Conservation (phyloP, 2,113 vertebrate species). For the Marmota monax region DNA sequence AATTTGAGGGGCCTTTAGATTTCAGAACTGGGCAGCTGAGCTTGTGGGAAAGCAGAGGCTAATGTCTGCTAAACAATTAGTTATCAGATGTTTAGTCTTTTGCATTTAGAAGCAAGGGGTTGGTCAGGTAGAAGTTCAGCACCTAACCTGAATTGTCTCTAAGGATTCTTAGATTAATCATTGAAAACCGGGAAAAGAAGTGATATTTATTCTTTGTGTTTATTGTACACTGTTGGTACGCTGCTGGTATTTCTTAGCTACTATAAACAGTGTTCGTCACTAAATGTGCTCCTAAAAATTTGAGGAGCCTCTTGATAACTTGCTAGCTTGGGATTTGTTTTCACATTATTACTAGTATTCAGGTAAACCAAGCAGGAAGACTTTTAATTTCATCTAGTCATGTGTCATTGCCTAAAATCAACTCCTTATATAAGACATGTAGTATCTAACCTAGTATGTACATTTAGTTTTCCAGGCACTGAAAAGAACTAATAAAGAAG, state of each 20-base stretch:
- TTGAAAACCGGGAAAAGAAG: constrained; percentile 22
- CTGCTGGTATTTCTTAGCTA: background rate
- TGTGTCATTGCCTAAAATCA: background rate
- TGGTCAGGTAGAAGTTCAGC: background rate
- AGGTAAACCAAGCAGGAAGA: constrained; percentile 39
- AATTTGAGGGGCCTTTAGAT: constrained; percentile 2
- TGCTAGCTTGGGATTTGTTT: background rate
- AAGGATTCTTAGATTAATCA: constrained; percentile 2
- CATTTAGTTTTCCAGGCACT: background rate
- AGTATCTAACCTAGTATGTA: background rate
- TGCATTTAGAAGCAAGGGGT: background rate
- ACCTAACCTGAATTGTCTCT: background rate
- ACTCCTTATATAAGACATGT: background rate
- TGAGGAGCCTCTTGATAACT: background rate
- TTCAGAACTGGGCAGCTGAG: background rate
- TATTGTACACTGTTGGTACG: background rate
- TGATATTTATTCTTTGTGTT: constrained; percentile 21
- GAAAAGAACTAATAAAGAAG: background rate
- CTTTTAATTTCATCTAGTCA: constrained; percentile 53
- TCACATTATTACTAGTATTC: constrained; percentile 23
- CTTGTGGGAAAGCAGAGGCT: background rate
- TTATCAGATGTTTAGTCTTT: constrained; percentile 6
- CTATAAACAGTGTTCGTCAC: background rate
- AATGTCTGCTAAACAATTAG: background rate
- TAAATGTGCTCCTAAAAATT: constrained; percentile 24